Percentiles rank a stretch among this genome's conserved stretches.
phyloP scores from a whole-genome alignment of 1,140 invertebrate genomes.

The Olivierus martensii region DNA sequence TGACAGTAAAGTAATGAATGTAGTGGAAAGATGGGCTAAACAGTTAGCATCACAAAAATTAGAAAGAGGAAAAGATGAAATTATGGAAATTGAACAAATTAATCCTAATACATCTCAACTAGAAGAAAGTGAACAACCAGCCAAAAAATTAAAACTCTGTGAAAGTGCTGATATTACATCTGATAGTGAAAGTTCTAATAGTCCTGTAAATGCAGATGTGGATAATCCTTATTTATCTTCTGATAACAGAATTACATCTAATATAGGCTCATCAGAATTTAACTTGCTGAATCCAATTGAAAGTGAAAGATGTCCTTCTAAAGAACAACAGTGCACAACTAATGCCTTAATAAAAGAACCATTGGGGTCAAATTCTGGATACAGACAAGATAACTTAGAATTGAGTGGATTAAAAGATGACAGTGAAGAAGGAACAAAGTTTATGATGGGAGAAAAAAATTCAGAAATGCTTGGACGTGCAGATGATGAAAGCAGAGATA shows the following conservation, averaged over 20 bases:
- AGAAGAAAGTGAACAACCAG: background rate
- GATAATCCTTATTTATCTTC: too few species aligned
- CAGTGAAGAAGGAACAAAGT: too few species aligned
- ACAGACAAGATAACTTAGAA: too few species aligned
- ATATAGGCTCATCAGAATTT: too few species aligned
- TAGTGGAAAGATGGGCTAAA: slow-evolving; percentile 63
- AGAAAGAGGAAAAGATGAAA: background rate
- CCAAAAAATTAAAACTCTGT: slow-evolving; percentile 6
- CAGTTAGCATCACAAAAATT: background rate
- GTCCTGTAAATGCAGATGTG: background rate
- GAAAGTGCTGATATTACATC: slow-evolving; percentile 11
- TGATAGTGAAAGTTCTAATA: slow-evolving; percentile 6
- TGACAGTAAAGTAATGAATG: slow-evolving; percentile 65
- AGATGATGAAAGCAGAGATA: slow-evolving; percentile 10
- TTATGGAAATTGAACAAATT: background rate
- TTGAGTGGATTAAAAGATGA: too few species aligned
- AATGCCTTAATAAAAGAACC: too few species aligned
- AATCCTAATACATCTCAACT: background rate
- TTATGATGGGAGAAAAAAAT: background rate
- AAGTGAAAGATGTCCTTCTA: too few species aligned
- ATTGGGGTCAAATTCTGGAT: too few species aligned
- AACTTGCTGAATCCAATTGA: too few species aligned
- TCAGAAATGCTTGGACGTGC: slow-evolving; percentile 1
- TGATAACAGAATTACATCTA: too few species aligned
- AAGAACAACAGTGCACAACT: too few species aligned